Evolutionary conservation across 2,797 vertebrate genomes (phyloP).

Genomic region (Gymnocypris eckloni): DNA sequence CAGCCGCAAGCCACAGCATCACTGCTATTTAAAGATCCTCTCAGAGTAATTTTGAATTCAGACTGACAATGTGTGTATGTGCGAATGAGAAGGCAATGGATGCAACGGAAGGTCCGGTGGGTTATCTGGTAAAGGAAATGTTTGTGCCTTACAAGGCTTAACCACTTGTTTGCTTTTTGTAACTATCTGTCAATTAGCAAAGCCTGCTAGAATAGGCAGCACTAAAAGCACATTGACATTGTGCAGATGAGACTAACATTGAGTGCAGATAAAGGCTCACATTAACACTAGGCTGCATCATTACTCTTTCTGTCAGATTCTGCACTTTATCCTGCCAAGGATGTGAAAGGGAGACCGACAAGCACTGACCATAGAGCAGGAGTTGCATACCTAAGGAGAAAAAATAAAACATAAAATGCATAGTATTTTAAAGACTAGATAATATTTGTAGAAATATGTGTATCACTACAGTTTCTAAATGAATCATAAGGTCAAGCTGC

Average conservation of each 20-base stretch:
- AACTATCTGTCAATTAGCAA: constrained; percentile 49
- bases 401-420: neutral
- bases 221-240: constrained; percentile 46
- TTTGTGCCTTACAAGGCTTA: constrained; percentile 44
- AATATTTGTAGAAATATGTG: neutral
- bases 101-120: neutral
- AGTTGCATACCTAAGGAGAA: neutral
- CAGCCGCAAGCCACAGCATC: constrained; percentile 22
- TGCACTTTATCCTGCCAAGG: constrained; percentile 21
- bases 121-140: constrained; percentile 41
- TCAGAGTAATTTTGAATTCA: constrained; percentile 46
- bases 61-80: constrained; percentile 25
- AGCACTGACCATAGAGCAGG: neutral
- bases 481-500: neutral
- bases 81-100: constrained; percentile 27
- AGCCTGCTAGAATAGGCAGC: constrained; percentile 3
- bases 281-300: constrained; percentile 36
- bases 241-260: constrained; percentile 47
- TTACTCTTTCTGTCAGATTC: constrained; percentile 44
- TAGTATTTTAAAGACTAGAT: neutral
- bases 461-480: neutral
- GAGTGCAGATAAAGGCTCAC: constrained; percentile 43
- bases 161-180: constrained; percentile 51
- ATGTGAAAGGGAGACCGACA: neutral
- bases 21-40: constrained; percentile 50